Conservation (phyloP, 1,140 invertebrate genomes). For the Achroia grisella region DNA sequence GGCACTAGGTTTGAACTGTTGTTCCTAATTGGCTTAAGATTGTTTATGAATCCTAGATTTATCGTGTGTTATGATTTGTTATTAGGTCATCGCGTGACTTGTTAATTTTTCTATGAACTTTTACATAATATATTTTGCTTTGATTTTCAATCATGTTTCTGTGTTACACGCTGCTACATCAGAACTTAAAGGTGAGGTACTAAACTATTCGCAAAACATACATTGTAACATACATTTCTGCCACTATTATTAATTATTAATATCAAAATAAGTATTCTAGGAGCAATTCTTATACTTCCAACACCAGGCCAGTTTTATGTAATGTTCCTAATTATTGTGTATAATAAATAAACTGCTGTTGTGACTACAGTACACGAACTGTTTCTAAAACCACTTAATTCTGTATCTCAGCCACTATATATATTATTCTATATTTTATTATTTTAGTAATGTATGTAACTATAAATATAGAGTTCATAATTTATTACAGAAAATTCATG, state of each 20-base stretch:
- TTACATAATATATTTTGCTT: constrained; percentile 25
- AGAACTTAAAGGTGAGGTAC: constrained; percentile 66
- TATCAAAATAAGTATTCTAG: no score
- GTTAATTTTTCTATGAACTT: constrained; percentile 3
- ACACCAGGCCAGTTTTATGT: no score
- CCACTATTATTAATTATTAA: background rate
- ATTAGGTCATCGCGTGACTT: constrained; percentile 20
- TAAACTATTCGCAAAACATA: background rate
- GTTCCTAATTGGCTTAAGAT: constrained; percentile 6
- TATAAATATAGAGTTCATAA: no score
- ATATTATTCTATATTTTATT: no score
- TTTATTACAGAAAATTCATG: no score
- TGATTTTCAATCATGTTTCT: constrained; percentile 60
- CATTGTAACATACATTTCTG: constrained; percentile 4
- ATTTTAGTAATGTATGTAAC: no score
- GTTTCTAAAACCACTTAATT: no score
- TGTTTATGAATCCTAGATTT: constrained; percentile 12
- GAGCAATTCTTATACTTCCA: no score
- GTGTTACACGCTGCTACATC: constrained; percentile 66
- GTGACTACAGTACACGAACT: no score
- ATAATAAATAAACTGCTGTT: no score
- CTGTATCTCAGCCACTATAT: no score
- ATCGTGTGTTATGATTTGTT: constrained; percentile 16
- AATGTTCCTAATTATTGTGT: no score
- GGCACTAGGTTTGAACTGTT: constrained; percentile 1